Base-by-base conservation (phyloP, 2,888 invertebrate species). In the Mythimna albipuncta region DNA sequence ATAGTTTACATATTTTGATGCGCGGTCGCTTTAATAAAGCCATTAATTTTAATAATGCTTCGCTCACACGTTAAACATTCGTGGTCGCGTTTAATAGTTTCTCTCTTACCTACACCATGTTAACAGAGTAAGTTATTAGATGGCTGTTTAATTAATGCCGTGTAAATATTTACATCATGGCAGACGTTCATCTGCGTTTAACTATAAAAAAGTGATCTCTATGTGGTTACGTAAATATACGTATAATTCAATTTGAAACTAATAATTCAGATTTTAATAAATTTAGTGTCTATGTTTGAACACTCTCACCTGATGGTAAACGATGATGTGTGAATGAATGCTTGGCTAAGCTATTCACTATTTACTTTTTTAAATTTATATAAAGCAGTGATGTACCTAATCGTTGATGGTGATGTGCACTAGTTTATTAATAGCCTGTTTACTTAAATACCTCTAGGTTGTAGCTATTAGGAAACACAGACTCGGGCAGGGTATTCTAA, bases 1-100 rank as follows among this genome's bases (percentile, higher is more conserved):
- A 90, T 92, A 93, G 91, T 94, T 94, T 92, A 93, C 92, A 93
- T 94, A 93, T 94, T 93, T 91, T 90, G 90, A 92, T 89, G 88
- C 87, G 89, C 88, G 85, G 86, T 82, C 84, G 90, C 89, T 91
- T 91, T 93, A 91, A 91, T 93, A 91, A 92, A 92, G 91, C 87
- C 89, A 93, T 93, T 92, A 91, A 93, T 94, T 93, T 94, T 92
- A 93, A 94, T 93, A 93, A 91, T 90, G 87, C 87, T 77, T 69
- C 83, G 87, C 86, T 89, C 79, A 86, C 84, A 86, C 79, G 87
- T 85, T 82, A 83, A 87, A 85, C 84, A 84, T 86, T 86, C 77
- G 81, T 85, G 85, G 87, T 89, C 81, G 86, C 72, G 82, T 85
- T 77, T 84, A 85, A 85, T 89, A 86, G 87, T 87, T 87, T 84